Percentiles rank a stretch among this genome's conserved stretches.
Evolutionary conservation across 2,797 vertebrate genomes (phyloP).

Genomic region (Ciconia nigra): DNA sequence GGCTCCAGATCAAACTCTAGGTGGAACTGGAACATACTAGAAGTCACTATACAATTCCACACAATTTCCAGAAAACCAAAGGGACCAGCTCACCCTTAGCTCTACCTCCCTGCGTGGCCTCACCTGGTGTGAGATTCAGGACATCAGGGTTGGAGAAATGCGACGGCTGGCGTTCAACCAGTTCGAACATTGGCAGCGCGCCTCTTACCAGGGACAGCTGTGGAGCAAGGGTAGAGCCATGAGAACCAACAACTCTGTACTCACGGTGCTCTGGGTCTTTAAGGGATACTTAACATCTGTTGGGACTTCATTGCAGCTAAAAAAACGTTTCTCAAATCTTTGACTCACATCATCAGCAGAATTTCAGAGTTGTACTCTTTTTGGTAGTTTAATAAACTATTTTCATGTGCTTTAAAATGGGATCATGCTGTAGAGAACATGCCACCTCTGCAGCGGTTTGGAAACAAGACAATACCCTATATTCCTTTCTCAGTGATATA

Average conservation of each 20-base stretch:
- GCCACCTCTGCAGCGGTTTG: background rate
- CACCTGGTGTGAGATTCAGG: slow-evolving; percentile 94
- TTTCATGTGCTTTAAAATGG: background rate
- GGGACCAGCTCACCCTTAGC: background rate
- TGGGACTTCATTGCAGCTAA: background rate
- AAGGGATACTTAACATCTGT: background rate
- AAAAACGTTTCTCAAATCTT: background rate
- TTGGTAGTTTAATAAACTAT: background rate
- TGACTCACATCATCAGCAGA: background rate
- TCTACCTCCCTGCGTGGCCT: background rate
- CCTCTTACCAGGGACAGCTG: slow-evolving; percentile 89
- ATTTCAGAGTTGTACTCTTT: background rate
- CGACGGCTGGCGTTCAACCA: slow-evolving; percentile 92
- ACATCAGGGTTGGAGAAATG: slow-evolving; percentile 90
- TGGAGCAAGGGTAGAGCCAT: background rate
- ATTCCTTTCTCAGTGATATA: background rate
- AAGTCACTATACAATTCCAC: background rate
- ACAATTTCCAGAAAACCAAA: background rate
- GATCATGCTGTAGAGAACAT: background rate
- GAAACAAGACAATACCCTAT: background rate
- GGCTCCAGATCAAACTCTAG: background rate
- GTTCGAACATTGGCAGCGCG: slow-evolving; percentile 94
- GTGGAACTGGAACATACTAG: background rate
- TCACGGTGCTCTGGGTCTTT: background rate
- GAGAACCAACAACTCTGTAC: background rate